phyloP scores from a whole-genome alignment of 2,888 invertebrate species.

The Patella ulyssiponensis region DNA sequence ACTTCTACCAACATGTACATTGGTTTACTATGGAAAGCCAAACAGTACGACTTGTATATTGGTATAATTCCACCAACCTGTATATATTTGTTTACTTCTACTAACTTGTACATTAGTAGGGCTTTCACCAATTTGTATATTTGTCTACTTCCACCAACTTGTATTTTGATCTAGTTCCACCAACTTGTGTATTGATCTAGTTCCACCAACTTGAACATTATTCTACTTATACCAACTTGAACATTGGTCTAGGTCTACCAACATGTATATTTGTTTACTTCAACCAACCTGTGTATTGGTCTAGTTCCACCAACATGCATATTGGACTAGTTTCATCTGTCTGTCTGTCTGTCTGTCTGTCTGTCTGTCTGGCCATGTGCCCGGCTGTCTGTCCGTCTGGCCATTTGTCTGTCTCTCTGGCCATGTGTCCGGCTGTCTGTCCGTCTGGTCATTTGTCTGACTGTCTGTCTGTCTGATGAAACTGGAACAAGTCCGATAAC shows the following conservation, averaged over 20 bases:
- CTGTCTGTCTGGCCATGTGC: not conserved
- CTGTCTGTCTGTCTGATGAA: not conserved
- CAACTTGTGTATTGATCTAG: conserved; percentile 17
- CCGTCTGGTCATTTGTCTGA: not conserved
- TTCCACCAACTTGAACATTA: not conserved
- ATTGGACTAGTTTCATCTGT: not conserved
- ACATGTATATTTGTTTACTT: conserved; percentile 16
- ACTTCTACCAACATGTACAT: not conserved
- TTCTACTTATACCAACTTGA: not conserved
- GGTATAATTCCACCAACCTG: not conserved
- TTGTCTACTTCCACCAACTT: not conserved
- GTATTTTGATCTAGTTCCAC: conserved; percentile 11
- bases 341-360: not conserved
- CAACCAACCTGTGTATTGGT: not conserved
- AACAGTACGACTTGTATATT: conserved; percentile 10
- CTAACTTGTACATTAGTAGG: conserved; percentile 10
- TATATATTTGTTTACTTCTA: not conserved
- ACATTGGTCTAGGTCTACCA: conserved; percentile 12
- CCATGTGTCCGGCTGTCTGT: too few species aligned
- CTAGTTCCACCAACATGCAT: not conserved
- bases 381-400: not conserved
- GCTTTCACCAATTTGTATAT: not conserved
- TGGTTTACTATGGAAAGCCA: conserved; percentile 1
- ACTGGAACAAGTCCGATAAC: too few species aligned
- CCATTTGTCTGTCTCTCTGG: not conserved